Conservation (phyloP, 2,113 vertebrate genomes). For the Alethe diademata region DNA sequence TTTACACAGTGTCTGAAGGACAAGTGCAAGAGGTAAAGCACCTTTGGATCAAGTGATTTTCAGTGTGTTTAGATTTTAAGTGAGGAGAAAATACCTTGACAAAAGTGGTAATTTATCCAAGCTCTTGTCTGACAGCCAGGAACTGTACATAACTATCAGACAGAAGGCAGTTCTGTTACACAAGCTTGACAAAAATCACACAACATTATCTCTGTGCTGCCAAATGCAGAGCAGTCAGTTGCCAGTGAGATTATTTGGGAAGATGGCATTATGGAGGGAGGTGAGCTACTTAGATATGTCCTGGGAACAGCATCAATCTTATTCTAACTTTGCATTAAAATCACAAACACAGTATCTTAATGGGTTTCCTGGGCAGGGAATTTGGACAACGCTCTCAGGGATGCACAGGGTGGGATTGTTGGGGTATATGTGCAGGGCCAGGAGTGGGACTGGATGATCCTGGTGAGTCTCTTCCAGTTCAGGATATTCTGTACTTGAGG, state of each 20-base stretch:
- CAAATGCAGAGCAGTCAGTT: background rate
- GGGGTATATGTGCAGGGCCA: background rate
- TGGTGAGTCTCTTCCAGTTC: background rate
- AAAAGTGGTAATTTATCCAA: background rate
- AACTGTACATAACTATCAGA: background rate
- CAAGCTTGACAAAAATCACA: background rate
- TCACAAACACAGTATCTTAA: background rate
- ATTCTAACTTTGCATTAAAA: background rate
- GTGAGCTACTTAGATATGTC: rapidly evolving
- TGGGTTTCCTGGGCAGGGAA: background rate
- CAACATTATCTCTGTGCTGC: rapidly evolving
- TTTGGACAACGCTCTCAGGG: no score
- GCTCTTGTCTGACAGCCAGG: background rate
- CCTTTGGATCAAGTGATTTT: background rate
- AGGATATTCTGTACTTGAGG: background rate
- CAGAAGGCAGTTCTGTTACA: background rate
- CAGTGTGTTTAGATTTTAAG: background rate
- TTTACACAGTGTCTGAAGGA: background rate
- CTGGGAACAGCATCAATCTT: background rate
- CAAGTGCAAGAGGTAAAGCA: background rate
- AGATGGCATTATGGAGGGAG: background rate
- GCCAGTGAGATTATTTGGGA: background rate
- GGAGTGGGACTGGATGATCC: background rate
- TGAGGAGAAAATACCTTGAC: background rate
- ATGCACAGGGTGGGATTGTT: background rate